phyloP scores from a whole-genome alignment of 2,113 vertebrate genomes.

The Corynorhinus townsendii region DNA sequence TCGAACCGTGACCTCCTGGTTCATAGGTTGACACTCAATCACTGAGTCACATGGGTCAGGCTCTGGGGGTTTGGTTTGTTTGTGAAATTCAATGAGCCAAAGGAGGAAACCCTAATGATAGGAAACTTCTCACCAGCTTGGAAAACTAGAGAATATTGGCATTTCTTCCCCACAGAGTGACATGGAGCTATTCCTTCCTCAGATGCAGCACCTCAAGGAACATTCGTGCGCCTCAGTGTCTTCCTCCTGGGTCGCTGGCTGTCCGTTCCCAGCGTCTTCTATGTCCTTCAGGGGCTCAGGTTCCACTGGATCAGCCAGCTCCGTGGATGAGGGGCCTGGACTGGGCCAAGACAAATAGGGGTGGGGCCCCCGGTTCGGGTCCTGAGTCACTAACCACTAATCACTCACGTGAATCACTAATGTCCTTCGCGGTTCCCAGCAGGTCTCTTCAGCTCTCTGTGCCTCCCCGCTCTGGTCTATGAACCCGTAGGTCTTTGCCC shows the following conservation, averaged over 20 bases:
- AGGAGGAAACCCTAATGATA: not conserved
- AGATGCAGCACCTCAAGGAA: not conserved
- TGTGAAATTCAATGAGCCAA: not conserved
- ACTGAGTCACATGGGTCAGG: no score
- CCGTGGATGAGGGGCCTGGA: not conserved
- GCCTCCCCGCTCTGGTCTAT: not conserved
- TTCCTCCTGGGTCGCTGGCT: not conserved
- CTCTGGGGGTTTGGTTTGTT: not conserved
- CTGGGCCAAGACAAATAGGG: not conserved
- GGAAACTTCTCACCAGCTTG: not conserved
- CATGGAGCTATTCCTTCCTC: not conserved
- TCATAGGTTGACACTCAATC: no score
- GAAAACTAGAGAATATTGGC: not conserved
- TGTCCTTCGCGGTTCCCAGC: not conserved
- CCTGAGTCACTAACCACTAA: not conserved
- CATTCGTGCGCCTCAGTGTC: not conserved
- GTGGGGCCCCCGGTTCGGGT: not conserved
- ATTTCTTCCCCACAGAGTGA: not conserved
- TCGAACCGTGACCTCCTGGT: no score
- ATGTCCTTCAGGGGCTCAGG: not conserved
- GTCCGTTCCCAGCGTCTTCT: not conserved
- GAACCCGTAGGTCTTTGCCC: not conserved
- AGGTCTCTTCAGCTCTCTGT: not conserved
- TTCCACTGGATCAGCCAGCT: not conserved
- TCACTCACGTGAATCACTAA: not conserved